A percentile compares a stretch with the other conserved stretches of the same genome.
phyloP scores from a whole-genome alignment of 2,113 vertebrate genomes.

The Anolis carolinensis region DNA sequence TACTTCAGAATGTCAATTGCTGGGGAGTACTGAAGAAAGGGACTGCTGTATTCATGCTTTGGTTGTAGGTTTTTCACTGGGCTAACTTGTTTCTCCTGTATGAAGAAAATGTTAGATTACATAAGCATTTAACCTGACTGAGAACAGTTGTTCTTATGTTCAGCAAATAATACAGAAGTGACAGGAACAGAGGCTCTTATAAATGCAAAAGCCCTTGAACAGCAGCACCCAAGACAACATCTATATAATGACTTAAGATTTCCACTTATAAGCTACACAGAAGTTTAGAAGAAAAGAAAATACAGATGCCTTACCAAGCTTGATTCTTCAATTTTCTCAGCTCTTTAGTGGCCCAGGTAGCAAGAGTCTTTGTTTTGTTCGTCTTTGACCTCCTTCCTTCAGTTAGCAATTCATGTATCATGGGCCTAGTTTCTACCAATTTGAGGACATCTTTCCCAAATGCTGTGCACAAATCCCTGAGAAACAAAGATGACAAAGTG shows the following conservation, averaged over 20 bases:
- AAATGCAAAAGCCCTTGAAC: not conserved
- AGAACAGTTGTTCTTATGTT: not conserved
- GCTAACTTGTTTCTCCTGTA: too few species aligned
- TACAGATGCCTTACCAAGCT: slow-evolving; percentile 85
- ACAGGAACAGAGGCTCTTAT: not conserved
- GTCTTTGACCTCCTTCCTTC: slow-evolving; percentile 96
- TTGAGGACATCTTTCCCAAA: slow-evolving; percentile 98
- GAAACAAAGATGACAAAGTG: not conserved
- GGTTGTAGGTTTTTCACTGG: too few species aligned
- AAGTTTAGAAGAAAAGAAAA: not conserved
- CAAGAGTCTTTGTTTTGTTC: slow-evolving; percentile 95
- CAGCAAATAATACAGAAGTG: not conserved
- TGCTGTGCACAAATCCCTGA: slow-evolving; percentile 92
- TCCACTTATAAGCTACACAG: not conserved
- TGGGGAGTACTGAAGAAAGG: too few species aligned
- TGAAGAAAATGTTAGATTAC: too few species aligned
- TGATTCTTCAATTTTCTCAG: slow-evolving; percentile 98
- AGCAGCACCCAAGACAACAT: not conserved
- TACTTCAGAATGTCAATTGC: too few species aligned
- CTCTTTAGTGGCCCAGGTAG: slow-evolving; percentile 98
- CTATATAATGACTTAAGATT: not conserved
- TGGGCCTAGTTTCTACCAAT: slow-evolving; percentile 93
- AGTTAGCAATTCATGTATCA: slow-evolving; percentile 96
- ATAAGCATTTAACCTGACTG: too few species aligned
- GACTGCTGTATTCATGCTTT: too few species aligned